Evolutionary conservation across 2,888 invertebrate species (phyloP), one percentile per base, ranked within the genome.

Genomic region (Acrobeloides nanus): DNA sequence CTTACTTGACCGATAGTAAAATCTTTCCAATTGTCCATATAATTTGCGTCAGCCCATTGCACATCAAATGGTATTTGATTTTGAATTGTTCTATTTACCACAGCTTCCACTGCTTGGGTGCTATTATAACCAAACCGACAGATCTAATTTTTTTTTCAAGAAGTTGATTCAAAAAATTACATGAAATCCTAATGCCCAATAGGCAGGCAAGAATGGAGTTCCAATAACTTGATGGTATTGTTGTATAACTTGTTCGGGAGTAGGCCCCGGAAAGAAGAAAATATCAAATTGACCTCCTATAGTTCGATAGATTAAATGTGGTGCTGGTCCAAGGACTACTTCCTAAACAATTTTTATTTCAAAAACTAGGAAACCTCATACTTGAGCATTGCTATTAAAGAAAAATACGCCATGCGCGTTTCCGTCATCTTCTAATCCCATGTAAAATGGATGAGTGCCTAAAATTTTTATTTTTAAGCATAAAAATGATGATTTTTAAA

Each of bases 21-120:
- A n/a, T n/a, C n/a, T n/a, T n/a, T n/a, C n/a, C n/a, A n/a, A 40
- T 82, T 78, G 20, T 81, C 77, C 87, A 87, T 87, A 70, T 86
- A 86, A 75, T 87, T 87, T 53, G 87, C 80, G 74, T 87, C 87
- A 65, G 85, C 85, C 84, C 86, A 87, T 71, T 86, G 85, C 0
- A 83, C 73, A 54, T 75, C 75, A 55, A 74, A 85, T 4, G 77
- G 75, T 38, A 78, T 76, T 15, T 64, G 62, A 6, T 74, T 68
- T 7, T 59, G 56, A 12, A 70, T 55, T 27, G 70, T 76, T 12
- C 75, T 61, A 17, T 64, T 48, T 8, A 76, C 66, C 8, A 47
- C 40, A 1, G 47, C 48, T 41, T 63, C 53, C 54, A 67, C 55
- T 27, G 66, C 65, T 6, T 51, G 45, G 33, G 65, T 43, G 20